These are phyloP conservation scores for Automeris io DNA, from an alignment of 2,888 invertebrate genomes.

Conservation along the genomic window DNA sequence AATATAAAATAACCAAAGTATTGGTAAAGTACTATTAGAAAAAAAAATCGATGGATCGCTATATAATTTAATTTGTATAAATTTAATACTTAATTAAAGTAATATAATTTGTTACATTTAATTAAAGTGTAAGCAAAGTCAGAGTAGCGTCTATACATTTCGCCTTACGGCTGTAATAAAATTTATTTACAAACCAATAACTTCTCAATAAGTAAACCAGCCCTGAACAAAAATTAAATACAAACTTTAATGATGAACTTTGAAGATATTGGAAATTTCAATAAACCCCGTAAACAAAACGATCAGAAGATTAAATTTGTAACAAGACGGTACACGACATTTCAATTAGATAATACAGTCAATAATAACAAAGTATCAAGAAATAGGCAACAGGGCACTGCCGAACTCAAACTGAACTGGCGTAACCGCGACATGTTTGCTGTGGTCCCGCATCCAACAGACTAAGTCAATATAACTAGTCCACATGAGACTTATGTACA, in stretches of 20 bases:
- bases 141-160: too few relatives aligned
- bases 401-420: constrained; percentile 27
- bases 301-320: neutral
- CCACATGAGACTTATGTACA: too few relatives aligned
- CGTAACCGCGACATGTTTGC: constrained; percentile 20
- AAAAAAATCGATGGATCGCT: too few relatives aligned
- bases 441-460: constrained; percentile 21
- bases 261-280: constrained; percentile 1
- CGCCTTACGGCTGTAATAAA: too few relatives aligned
- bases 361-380: constrained; percentile 20
- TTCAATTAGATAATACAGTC: constrained; percentile 29
- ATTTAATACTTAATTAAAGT: too few relatives aligned
- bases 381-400: constrained; percentile 14
- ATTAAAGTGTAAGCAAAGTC: too few relatives aligned
- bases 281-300: constrained; percentile 7
- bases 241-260: neutral
- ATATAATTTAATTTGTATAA: neutral
- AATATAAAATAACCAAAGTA: too few relatives aligned
- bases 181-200: too few relatives aligned
- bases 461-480: neutral
- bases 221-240: neutral
- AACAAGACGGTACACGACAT: constrained; percentile 14
- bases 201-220: too few relatives aligned
- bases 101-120: too few relatives aligned
- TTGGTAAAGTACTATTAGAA: too few relatives aligned